Evolutionary conservation across 2,797 vertebrate species (phyloP), one percentile per base, ranked within the genome.

Genomic region (Peromyscus nudipes): DNA sequence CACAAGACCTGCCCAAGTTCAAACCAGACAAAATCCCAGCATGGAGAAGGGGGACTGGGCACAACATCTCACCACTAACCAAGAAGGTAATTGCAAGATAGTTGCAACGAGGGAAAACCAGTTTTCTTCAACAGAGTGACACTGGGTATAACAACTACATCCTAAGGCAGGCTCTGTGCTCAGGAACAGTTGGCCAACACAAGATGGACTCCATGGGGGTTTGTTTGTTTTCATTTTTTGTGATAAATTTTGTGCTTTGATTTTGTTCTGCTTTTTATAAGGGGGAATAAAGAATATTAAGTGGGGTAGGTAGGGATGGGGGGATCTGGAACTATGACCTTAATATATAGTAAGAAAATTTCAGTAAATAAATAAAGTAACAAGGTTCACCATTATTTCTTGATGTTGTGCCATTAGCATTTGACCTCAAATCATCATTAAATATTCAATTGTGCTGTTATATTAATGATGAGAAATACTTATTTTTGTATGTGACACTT

Each of bases 381-480:
- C 57, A 84, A 89, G 65, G 3, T 57, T 77, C 12, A 6, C 6
- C 25, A 93, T 67, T 96, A 95, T 96, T 97, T 97, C 60, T 69
- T 95, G 84, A 95, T 90, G 89, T 75, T 96, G 87, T 97, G 46
- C 98, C 81, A 98, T 96, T 11, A 97, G 57, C 73, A 88, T 97
- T 97, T 98, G 95, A 97, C 95, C 97, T 97, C 86, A 64, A 60
- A 77, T 34, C 81, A 89, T 93, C 97, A 93, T 96, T 97, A 95
- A 97, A 97, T 98, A 98, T 97, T 97, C 40, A 85, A 96, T 43
- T 52, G 92, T 97, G 97, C 75, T 95, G 64, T 92, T 83, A 64
- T 49, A 89, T 96, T 97, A 97, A 92, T 43, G 97, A 55, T 34
- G 97, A 92, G 95, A 96, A 97, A 96, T 96, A 96, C 95, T 97